Percentiles rank a stretch among this genome's conserved stretches.
phyloP scores from a whole-genome alignment of 1,140 invertebrate genomes.

The Drosophila persimilis region DNA sequence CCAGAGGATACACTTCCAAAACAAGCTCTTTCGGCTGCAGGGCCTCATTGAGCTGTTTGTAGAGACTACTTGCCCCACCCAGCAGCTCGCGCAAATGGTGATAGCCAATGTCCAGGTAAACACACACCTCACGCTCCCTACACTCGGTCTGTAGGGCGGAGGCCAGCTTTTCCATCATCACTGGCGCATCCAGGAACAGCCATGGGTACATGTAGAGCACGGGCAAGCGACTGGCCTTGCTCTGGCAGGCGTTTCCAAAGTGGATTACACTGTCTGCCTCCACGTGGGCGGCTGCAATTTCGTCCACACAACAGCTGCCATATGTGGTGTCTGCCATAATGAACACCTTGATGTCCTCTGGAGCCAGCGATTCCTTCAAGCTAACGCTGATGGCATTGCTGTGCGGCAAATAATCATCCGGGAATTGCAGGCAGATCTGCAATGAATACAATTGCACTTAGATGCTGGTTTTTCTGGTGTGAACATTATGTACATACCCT shows the following conservation, averaged over 20 bases:
- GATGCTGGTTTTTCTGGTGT: background rate
- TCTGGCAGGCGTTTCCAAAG: constrained; percentile 95
- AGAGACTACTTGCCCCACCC: constrained; percentile 27
- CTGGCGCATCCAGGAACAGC: constrained; percentile 84
- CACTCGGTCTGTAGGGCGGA: constrained; percentile 56
- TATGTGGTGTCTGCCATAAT: constrained; percentile 97
- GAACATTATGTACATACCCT: constrained; percentile 84
- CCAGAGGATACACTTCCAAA: constrained; percentile 57
- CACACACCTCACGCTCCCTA: constrained; percentile 84
- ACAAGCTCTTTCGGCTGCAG: constrained; percentile 47
- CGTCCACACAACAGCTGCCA: constrained; percentile 97
- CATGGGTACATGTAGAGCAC: constrained; percentile 89
- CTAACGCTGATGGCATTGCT: constrained; percentile 87
- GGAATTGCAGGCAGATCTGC: constrained; percentile 95
- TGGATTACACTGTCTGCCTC: constrained; percentile 93
- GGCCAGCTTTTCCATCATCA: constrained; percentile 57
- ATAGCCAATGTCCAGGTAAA: constrained; percentile 90
- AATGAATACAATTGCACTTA: constrained; percentile 42
- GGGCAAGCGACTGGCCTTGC: constrained; percentile 88
- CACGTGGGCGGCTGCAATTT: constrained; percentile 92
- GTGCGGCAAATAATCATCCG: constrained; percentile 90
- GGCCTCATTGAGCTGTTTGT: constrained; percentile 33
- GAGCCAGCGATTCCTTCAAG: constrained; percentile 84
- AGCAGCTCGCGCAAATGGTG: constrained; percentile 86
- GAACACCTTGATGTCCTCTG: constrained; percentile 85